Percentiles rank a stretch among this genome's conserved stretches.
Conservation (phyloP, 2,797 vertebrate genomes). For the Pteronotus mesoamericanus region DNA sequence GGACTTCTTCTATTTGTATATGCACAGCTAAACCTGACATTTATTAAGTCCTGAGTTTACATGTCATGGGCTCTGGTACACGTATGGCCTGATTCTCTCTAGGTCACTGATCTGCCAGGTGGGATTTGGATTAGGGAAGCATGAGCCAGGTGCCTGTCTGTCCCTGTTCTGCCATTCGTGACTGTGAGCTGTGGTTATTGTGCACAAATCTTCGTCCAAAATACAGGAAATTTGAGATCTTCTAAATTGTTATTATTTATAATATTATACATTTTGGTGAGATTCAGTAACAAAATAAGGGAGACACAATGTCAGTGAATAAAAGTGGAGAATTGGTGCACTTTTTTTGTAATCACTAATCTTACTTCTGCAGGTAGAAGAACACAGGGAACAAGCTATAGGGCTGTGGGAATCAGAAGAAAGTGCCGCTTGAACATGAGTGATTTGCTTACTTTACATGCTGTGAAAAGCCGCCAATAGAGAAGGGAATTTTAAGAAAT, state of each 20-base stretch:
- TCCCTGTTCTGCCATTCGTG: neutral
- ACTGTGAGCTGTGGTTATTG: neutral
- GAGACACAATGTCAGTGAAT: neutral
- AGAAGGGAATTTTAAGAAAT: neutral
- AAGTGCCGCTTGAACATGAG: neutral
- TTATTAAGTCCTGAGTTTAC: neutral
- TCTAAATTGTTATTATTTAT: neutral
- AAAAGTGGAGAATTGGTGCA: neutral
- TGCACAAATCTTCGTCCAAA: neutral
- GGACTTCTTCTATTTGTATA: neutral
- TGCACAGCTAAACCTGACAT: neutral
- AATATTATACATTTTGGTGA: neutral
- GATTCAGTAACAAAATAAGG: neutral
- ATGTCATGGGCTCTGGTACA: neutral
- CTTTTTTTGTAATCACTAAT: neutral
- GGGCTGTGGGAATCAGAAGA: neutral
- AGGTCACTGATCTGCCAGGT: neutral
- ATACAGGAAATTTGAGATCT: neutral
- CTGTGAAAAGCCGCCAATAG: neutral
- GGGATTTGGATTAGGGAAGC: neutral
- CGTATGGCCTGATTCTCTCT: neutral
- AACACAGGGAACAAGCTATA: neutral
- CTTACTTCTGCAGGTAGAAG: neutral
- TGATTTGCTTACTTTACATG: neutral
- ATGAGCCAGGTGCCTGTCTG: neutral